Evolutionary conservation across 2,797 vertebrate species (phyloP), one percentile per base, ranked within the genome.

Genomic region (Graptemys geographica): DNA sequence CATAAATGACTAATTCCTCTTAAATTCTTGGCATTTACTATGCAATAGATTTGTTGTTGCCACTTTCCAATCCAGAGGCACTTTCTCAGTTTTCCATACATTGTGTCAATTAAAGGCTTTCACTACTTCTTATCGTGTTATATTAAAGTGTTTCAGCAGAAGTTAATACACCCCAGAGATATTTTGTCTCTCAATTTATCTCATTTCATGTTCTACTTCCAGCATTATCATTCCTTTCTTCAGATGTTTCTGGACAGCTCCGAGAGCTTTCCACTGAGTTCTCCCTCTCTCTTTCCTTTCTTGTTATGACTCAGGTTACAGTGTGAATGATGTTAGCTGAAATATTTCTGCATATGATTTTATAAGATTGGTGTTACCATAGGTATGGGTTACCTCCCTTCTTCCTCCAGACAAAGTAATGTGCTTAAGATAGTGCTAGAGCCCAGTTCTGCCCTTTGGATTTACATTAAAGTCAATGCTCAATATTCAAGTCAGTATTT

Each of bases 181-280:
- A 95, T 92, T 95, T 96, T 97, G 96, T 96, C 96, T 94, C 96
- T 95, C 95, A 94, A 96, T 93, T 96, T 97, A 93, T 96, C 95
- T 94, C 97, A 90, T 95, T 91, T 94, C 89, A 93, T 96, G 81
- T 89, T 95, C 89, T 88, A 79, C 96, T 95, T 96, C 93, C 92
- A 92, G 87, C 25, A 88, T 55, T 86, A 93, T 97, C 89, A 86
- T 95, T 96, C 92, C 95, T 95, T 78, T 87, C 79, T 81, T 90
- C 44, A 88, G 90, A 72, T 95, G 88, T 74, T 74, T 95, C 94
- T 93, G 91, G 95, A 95, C 93, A 94, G 80, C 52, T 74, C 83
- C 83, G 74, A 86, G 59, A 49, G 88, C 90, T 88, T 87, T 91
- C 89, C 23, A 88, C 86, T 69, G 81, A 52, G 81, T 84, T 21